Conservation (phyloP, 2,888 invertebrate genomes). For the Thereva unica region DNA sequence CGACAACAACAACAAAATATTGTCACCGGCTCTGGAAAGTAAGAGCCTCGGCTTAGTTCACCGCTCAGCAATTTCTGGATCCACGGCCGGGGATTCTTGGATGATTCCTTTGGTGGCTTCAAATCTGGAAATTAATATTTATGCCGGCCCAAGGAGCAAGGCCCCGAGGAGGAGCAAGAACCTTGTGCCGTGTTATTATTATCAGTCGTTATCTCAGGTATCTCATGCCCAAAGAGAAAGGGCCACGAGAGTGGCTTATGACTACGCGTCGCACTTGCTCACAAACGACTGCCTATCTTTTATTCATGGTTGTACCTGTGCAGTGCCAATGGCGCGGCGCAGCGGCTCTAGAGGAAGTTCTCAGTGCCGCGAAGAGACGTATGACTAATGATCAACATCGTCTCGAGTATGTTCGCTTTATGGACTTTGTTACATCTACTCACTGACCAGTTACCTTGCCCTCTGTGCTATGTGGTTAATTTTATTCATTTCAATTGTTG, state of each 20-base stretch:
- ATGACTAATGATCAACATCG: slow-evolving; percentile 22
- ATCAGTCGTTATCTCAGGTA: background rate
- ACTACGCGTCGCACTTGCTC: background rate
- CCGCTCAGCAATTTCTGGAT: slow-evolving; percentile 4
- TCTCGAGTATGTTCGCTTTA: background rate
- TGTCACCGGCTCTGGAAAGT: slow-evolving; percentile 7
- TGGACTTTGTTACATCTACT: slow-evolving; percentile 1
- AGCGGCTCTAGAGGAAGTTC: slow-evolving; percentile 19
- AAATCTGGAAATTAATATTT: slow-evolving; percentile 28
- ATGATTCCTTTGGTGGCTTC: background rate
- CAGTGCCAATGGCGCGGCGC: background rate
- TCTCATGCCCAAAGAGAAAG: background rate
- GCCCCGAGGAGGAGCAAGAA: background rate
- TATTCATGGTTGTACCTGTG: slow-evolving; percentile 4
- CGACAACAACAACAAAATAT: too few relatives aligned
- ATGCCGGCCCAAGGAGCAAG: slow-evolving; percentile 17
- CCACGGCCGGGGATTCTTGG: slow-evolving; percentile 3
- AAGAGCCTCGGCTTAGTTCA: slow-evolving; percentile 17
- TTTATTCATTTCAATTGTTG: slow-evolving; percentile 16
- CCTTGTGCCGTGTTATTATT: background rate
- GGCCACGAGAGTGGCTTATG: background rate
- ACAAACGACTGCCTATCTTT: slow-evolving; percentile 17
- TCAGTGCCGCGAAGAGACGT: background rate
- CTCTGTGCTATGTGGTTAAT: slow-evolving; percentile 9
- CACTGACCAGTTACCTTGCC: slow-evolving; percentile 7